Percentiles rank a stretch among this genome's conserved stretches.
Conservation (phyloP, 1,140 invertebrate genomes). For the Drosophila guanche region DNA sequence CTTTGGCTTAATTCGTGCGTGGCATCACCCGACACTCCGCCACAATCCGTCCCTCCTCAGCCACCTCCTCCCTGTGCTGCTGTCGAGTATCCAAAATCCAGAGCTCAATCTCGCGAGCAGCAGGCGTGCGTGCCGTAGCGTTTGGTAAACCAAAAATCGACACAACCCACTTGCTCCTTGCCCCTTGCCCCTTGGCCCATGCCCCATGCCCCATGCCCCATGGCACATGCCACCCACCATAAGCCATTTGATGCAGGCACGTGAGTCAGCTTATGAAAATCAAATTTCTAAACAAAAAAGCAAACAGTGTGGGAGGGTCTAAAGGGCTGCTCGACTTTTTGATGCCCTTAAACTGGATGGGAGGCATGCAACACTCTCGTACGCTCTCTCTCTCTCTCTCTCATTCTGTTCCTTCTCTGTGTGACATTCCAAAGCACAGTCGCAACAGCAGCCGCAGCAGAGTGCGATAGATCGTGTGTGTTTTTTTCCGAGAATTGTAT, state of each 20-base stretch:
- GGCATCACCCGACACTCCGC: constrained; percentile 10
- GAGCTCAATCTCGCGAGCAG: constrained; percentile 46
- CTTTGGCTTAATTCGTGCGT: constrained; percentile 63
- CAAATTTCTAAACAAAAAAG: constrained; percentile 51
- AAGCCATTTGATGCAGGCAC: constrained; percentile 56
- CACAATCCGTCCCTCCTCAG: constrained; percentile 1
- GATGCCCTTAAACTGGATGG: constrained; percentile 7
- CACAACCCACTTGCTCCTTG: constrained; percentile 8
- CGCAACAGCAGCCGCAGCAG: no score
- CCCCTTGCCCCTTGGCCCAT: neutral
- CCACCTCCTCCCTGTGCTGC: neutral
- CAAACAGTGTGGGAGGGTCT: constrained; percentile 19
- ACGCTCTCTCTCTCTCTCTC: no score
- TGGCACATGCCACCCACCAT: constrained; percentile 10
- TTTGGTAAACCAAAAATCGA: constrained; percentile 49
- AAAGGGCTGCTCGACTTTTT: neutral
- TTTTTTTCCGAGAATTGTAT: constrained; percentile 43
- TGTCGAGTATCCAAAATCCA: neutral
- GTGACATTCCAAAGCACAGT: no score
- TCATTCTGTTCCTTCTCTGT: no score
- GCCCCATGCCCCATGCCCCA: neutral
- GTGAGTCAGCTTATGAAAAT: constrained; percentile 63
- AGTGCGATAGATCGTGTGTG: constrained; percentile 33
- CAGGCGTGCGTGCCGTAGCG: constrained; percentile 46
- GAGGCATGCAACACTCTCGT: no score